These are phyloP conservation scores for Gari tellinella DNA, from an alignment of 2,888 invertebrate species.

Conservation along the genomic window DNA sequence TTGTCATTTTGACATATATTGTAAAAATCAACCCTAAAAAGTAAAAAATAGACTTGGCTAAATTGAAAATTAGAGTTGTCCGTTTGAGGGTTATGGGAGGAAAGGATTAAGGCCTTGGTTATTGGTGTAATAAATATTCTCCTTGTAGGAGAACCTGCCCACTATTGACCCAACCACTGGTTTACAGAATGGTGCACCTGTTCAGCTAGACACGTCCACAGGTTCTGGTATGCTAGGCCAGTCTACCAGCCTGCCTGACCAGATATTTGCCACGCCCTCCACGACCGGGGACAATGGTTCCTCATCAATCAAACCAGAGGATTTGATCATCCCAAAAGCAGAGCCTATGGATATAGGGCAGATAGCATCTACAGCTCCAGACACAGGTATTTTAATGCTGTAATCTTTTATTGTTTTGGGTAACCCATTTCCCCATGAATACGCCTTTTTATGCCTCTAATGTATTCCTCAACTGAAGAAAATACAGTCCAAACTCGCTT, in stretches of 20 bases:
- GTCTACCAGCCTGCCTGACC: slow-evolving; percentile 50
- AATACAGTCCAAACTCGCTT: no score
- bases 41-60: no score
- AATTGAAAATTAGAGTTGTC: no score
- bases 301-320: slow-evolving; percentile 46
- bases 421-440: no score
- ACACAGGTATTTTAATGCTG: slow-evolving; percentile 8
- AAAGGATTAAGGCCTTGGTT: no score
- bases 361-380: slow-evolving; percentile 14
- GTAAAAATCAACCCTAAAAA: no score
- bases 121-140: no score
- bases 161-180: slow-evolving; percentile 46
- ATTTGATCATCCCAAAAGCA: slow-evolving; percentile 62
- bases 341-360: slow-evolving; percentile 60
- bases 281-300: slow-evolving; percentile 24
- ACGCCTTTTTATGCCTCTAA: no score
- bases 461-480: no score
- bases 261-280: slow-evolving; percentile 53
- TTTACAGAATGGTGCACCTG: slow-evolving; percentile 35
- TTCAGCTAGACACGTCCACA: slow-evolving; percentile 46
- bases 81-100: no score
- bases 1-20: no score
- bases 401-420: no score
- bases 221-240: slow-evolving; percentile 43
- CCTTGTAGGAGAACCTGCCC: slow-evolving; percentile 1